Base-by-base conservation (phyloP, 2,113 vertebrate species). In the Ancistrus triradiatus region DNA sequence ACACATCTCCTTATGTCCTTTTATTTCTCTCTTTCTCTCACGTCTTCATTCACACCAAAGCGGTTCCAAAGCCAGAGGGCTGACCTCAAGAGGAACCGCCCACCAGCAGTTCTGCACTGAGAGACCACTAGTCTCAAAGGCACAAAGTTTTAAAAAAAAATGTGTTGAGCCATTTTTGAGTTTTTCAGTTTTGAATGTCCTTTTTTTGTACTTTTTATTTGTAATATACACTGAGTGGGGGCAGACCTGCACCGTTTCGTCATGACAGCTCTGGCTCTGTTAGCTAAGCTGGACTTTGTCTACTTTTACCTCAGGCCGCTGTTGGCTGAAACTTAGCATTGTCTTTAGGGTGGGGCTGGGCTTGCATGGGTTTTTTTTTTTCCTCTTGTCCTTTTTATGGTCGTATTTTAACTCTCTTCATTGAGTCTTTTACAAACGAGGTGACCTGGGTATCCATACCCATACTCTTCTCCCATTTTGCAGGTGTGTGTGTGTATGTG, bases 21-120 rank as follows among this genome's bases (percentile, higher is more conserved):
- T 66, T 35, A n/a, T 60, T 8, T 15, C 22, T 68, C 24, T 66
- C 48, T 63, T 52, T 72, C 65, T 70, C 7, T 65, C 50, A 61
- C 68, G 76, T 81, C 72, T 78, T 63, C 73, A 75, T 85, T 73
- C 77, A 79, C 77, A 85, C 80, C 80, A 78, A 82, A 83, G 81
- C 77, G 77, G 81, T 83, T 80, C 66, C 53, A 73, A 74, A 77
- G 79, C 76, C 76, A 77, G 77, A 24, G 56, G 53, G 69, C 65
- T 6, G 22, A 13, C 55, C 25, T 21, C 69, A 44, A 52, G 75
- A 84, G 63, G 78, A 87, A 81, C 86, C 85, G 89, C 81, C 88
- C 81, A 92, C 92, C 92, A 94, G 93, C 94, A 94, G 88, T 85
- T 85, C 78, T 87, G 91, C 90, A 89, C 92, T 88, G 92, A 83